Evolutionary conservation across 2,888 invertebrate genomes (phyloP).

Genomic region (Tetrapedia diversipes): DNA sequence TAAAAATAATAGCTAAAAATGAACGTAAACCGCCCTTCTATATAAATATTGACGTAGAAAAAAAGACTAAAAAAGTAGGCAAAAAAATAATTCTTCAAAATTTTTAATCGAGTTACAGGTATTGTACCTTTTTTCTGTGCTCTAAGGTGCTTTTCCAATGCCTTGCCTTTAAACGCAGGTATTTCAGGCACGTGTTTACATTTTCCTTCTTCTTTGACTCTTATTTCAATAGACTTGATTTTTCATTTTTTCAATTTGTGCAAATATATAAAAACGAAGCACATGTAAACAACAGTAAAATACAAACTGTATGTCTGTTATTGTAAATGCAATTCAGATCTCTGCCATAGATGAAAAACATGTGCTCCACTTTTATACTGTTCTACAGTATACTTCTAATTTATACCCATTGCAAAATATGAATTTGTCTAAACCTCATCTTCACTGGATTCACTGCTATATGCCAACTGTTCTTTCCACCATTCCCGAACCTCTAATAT

Average conservation of each 20-base stretch:
- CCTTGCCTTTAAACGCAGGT: conserved; percentile 17
- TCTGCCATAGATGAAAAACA: neutral
- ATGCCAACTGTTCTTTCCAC: conserved; percentile 92
- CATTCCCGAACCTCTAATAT: conserved; percentile 92
- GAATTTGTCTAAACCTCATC: conserved; percentile 83
- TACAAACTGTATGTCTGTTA: neutral
- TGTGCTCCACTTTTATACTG: conserved; percentile 34
- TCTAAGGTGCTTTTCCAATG: conserved; percentile 11
- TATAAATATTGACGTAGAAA: conserved; percentile 2
- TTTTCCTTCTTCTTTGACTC: neutral
- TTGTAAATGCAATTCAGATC: conserved; percentile 4
- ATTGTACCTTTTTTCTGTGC: conserved; percentile 9
- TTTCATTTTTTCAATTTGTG: neutral
- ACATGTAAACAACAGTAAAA: conserved; percentile 1
- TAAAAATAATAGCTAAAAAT: neutral
- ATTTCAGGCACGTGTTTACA: conserved; percentile 37
- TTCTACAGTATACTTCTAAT: neutral
- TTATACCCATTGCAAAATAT: neutral
- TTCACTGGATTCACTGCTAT: conserved; percentile 86
- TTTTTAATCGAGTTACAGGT: conserved; percentile 13
- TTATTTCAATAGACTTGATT: neutral
- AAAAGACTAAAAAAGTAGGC: conserved; percentile 9
- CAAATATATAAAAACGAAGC: conserved; percentile 12
- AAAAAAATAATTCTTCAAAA: conserved; percentile 20
- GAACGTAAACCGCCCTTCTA: conserved; percentile 18